These are phyloP conservation scores for Tylochromis polylepis DNA, from an alignment of 2,113 vertebrate genomes.

Conservation along the genomic window DNA sequence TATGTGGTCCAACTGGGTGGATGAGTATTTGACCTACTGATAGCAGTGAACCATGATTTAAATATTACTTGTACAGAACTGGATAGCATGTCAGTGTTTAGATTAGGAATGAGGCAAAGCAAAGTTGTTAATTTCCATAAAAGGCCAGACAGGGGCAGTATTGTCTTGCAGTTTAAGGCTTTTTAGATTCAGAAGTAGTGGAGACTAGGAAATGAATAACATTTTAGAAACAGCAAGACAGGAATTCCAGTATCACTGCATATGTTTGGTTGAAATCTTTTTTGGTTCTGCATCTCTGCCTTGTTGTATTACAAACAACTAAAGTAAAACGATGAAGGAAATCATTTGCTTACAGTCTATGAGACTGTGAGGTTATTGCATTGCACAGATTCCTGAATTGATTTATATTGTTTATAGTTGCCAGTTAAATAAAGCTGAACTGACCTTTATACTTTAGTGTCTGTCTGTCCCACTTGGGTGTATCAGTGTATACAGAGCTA, in stretches of 20 bases:
- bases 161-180: background rate
- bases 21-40: constrained; percentile 31
- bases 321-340: background rate
- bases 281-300: background rate
- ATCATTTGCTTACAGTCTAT: background rate
- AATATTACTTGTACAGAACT: background rate
- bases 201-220: background rate
- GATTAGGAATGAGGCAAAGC: background rate
- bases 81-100: background rate
- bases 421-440: background rate
- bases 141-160: constrained; percentile 15
- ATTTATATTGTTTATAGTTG: background rate
- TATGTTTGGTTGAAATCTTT: background rate
- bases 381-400: background rate
- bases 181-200: background rate
- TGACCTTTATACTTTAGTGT: background rate
- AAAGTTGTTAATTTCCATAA: background rate
- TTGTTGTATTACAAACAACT: background rate
- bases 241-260: background rate
- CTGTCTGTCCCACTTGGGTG: background rate
- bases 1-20: background rate
- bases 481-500: constrained; percentile 2
- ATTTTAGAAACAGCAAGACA: background rate
- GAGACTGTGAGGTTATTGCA: background rate
- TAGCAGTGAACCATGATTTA: background rate